Conservation (phyloP, 1,140 invertebrate species). For the Dinoponera quadriceps region DNA sequence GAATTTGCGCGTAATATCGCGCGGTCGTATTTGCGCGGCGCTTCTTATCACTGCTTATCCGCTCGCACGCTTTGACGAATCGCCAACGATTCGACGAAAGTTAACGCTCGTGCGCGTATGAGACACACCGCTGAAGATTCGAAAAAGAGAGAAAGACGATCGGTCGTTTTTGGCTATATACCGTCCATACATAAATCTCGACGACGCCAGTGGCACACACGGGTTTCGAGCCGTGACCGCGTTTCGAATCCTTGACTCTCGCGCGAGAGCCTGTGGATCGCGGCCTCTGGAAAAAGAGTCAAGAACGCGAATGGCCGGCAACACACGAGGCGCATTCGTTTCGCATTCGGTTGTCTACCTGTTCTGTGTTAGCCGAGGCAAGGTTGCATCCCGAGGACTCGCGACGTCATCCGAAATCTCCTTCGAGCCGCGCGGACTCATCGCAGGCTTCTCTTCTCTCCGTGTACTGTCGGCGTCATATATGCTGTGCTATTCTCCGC, state of each 20-base stretch:
- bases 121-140: background rate
- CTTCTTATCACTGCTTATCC: background rate
- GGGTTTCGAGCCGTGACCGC: constrained; percentile 64
- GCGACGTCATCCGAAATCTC: constrained; percentile 46
- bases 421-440: background rate
- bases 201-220: background rate
- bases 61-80: background rate
- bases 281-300: constrained; percentile 68
- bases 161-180: background rate
- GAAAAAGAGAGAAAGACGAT: background rate
- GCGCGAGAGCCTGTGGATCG: constrained; percentile 27
- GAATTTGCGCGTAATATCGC: background rate
- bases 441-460: too few relatives aligned
- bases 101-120: background rate
- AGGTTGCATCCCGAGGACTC: constrained; percentile 74
- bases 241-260: constrained; percentile 76
- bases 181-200: too few relatives aligned
- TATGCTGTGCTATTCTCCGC: too few relatives aligned
- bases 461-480: too few relatives aligned
- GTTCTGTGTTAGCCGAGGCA: constrained; percentile 71
- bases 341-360: constrained; percentile 70
- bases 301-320: constrained; percentile 68
- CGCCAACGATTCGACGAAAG: too few relatives aligned
- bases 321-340: constrained; percentile 48
- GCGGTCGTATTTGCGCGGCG: background rate